Base-by-base conservation (phyloP, 2,888 invertebrate species). In the Drosophila greeni region DNA sequence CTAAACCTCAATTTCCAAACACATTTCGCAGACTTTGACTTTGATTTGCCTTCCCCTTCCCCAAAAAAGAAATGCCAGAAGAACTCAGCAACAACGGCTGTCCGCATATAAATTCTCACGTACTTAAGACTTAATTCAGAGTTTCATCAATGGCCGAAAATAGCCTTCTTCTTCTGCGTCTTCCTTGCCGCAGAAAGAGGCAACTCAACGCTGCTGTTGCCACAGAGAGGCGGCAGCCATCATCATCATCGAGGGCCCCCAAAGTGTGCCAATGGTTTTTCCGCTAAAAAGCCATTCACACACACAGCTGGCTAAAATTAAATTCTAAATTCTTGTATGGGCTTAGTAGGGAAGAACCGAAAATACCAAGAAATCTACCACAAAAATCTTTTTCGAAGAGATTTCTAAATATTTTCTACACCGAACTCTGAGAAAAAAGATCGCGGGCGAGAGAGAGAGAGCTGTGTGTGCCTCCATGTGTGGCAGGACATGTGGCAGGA, bases 261-360 rank as follows among this genome's bases (percentile, higher is more conserved):
- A 18, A 55, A 36, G 52, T 56, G 26, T 56, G 52, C 53, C 53
- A 56, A 37, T 51, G 55, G 55, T 20, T 2, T 56, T 18, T 20
- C 53, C 23, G 37, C 52, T 52, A 52, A 56, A 56, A 51, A 56
- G 42, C 42, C 57, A 59, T 59, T 59, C 42, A 57, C 57, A 59
- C 56, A 56, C 42, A 57, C 59, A 24, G 31, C 37, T 39, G 45
- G 37, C 59, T 57, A 60, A 39, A 58, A 37, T 60, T 45, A 58
- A 60, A 60, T 31, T 16, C 3, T 33, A 39, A 60, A 60, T 31
- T 37, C 29, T 23, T 12, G 24, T 33, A 26, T 53, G 39, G 53
- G 39, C 53, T 57, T 31, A 31, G 20, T n/a, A n/a, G 12, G 16
- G 11, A 45, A 23, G 12, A 45, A 11, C 58, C 58, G 58, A 37